Conservation (phyloP, 2,888 invertebrate species). For the Laspeyria flexula region DNA sequence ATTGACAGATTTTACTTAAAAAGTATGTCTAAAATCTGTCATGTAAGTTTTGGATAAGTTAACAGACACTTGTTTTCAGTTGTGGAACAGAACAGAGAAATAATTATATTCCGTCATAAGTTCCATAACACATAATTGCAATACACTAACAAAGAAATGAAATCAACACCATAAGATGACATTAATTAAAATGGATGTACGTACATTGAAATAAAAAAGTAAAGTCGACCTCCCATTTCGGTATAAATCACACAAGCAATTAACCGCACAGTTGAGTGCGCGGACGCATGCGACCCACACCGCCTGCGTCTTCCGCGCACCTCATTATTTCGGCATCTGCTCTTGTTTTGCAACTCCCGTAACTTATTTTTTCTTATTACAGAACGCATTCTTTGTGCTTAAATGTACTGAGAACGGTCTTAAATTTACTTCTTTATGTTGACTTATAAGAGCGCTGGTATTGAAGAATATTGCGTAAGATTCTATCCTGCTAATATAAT, state of each 20-base stretch:
- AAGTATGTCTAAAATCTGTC: no score
- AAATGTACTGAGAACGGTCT: conserved; percentile 33
- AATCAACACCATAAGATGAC: conserved; percentile 4
- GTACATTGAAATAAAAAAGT: conserved; percentile 35
- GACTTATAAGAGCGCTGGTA: neutral
- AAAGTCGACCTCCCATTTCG: conserved; percentile 40
- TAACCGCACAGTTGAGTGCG: conserved; percentile 39
- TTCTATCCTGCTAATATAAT: neutral
- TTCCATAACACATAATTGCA: neutral
- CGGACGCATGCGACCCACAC: conserved; percentile 45
- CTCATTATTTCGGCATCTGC: conserved; percentile 79
- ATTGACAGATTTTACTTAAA: no score
- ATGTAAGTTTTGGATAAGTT: no score
- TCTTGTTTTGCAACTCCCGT: conserved; percentile 65
- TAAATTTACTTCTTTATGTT: conserved; percentile 18
- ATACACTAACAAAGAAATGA: conserved; percentile 28
- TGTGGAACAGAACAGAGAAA: no score
- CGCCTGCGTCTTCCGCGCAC: conserved; percentile 62
- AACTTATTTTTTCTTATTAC: conserved; percentile 43
- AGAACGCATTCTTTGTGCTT: conserved; percentile 39
- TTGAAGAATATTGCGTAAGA: neutral
- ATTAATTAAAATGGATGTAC: conserved; percentile 43
- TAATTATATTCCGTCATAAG: neutral
- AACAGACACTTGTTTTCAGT: no score
- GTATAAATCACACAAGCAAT: conserved; percentile 48